Conservation (phyloP, 2,113 vertebrate genomes). For the Sorex fumeus region DNA sequence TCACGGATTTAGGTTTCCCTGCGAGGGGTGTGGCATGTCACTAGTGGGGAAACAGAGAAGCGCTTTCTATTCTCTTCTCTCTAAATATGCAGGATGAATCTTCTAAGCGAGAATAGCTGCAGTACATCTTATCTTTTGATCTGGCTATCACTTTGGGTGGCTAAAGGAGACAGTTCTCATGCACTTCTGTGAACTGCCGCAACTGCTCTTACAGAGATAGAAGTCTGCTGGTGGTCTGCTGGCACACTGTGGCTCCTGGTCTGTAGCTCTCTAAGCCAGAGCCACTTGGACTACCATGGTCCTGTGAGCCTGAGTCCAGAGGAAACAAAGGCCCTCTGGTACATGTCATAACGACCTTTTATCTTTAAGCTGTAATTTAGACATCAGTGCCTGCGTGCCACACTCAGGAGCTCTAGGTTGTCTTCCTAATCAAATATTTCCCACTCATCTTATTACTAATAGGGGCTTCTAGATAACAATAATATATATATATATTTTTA, state of each 20-base stretch:
- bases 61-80: neutral
- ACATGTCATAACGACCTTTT: constrained; percentile 58
- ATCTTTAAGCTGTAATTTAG: constrained; percentile 49
- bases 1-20: neutral
- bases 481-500: too few species aligned
- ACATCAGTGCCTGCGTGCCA: constrained; percentile 38
- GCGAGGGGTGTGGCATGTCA: neutral
- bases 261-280: neutral
- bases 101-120: neutral
- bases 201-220: neutral
- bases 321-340: constrained; percentile 30
- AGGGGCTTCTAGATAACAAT: too few species aligned
- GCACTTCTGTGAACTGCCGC: neutral
- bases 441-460: constrained; percentile 34
- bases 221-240: neutral
- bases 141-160: too few species aligned
- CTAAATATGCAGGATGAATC: neutral
- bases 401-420: constrained; percentile 51
- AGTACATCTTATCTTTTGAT: neutral
- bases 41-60: neutral
- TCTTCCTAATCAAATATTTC: constrained; percentile 47
- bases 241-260: neutral
- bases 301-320: neutral
- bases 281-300: neutral
- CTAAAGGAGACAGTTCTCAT: neutral